Percentiles rank a stretch among this genome's conserved stretches.
Evolutionary conservation across 2,113 vertebrate genomes (phyloP).

Genomic region (Petrocephalus microphthalmus): DNA sequence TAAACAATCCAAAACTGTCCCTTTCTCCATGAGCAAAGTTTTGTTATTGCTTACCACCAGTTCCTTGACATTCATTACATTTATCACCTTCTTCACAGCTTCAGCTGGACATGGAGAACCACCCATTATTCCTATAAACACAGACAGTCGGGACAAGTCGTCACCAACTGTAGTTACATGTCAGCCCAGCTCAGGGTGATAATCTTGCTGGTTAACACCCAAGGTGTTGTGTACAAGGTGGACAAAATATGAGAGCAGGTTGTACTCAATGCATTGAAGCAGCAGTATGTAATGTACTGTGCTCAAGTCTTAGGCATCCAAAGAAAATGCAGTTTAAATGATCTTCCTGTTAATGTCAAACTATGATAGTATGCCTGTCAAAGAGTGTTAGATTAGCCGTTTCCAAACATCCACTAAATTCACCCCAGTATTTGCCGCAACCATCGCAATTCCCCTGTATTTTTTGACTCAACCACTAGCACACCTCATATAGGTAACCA

Average conservation of each 20-base stretch:
- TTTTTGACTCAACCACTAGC: no score
- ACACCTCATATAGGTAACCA: no score
- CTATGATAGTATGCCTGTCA: no score
- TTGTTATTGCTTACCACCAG: conserved; percentile 65
- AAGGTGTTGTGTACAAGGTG: no score
- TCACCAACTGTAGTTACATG: neutral
- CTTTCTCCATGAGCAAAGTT: neutral
- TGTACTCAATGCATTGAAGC: neutral
- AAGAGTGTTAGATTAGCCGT: no score
- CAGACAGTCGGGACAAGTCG: neutral
- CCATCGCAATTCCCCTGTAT: no score
- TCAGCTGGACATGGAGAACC: conserved; percentile 78
- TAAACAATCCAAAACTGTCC: neutral
- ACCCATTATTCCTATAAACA: conserved; percentile 65
- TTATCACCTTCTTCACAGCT: conserved; percentile 57
- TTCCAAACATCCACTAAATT: no score
- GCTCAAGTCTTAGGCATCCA: no score
- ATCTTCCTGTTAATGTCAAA: no score
- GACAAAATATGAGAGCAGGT: neutral
- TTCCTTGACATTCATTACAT: conserved; percentile 60
- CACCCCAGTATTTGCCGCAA: no score
- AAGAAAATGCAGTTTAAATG: no score
- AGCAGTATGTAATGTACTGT: neutral
- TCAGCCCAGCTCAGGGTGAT: neutral
- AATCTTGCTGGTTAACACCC: neutral